Base-by-base conservation (phyloP, 2,113 vertebrate species). In the Telmatochromis sp. region DNA sequence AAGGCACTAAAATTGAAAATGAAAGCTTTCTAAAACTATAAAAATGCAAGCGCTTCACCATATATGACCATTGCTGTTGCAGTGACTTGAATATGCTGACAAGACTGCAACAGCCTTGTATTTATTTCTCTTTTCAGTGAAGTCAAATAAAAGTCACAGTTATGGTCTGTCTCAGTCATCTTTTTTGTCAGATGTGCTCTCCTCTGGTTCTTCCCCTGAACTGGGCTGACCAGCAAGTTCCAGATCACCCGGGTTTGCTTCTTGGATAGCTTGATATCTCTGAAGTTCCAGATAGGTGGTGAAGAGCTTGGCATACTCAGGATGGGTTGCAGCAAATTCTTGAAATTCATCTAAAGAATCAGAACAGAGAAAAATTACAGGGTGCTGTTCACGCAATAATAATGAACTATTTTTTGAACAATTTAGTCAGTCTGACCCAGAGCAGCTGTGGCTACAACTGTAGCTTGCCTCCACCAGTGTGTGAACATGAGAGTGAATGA, bases 241-340 rank as follows among this genome's bases (percentile, higher is more conserved):
- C 73, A 58, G 80, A 40, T 95, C 93, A 10, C 91, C 70, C 6
- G 95, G 89, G 4, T 4, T 84, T 1, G 89, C 93, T 31, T 95
- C 96, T 47, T 97, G 97, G 17, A 97, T 90, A 4, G 97, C 94
- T 57, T 98, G 97, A 94, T 97, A 96, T 1, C 98, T 95, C 95
- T 99, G 99, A 2, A 99, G 97, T 47, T 99, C 98, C 58, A 99
- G 92, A 93, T 99, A 99, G 0, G 98, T 98, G 60, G 98, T 99
- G 91, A 99, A 99, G 75, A 99, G 95, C 87, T 98, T 98, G 82
- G 98, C 98, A 26, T 99, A 99, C 91, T 98, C 97, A 3, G 98
- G 99, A 90, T 98, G 98, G 53, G 93, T 97, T 19, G 96, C 86
- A 51, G 98, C 97, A 86, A 99, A 99, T 85, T 95, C 80, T 88